Percentiles rank a stretch among this genome's conserved stretches.
These are phyloP conservation scores for Apodemia duryi DNA, from an alignment of 2,888 invertebrate species.

Conservation along the genomic window DNA sequence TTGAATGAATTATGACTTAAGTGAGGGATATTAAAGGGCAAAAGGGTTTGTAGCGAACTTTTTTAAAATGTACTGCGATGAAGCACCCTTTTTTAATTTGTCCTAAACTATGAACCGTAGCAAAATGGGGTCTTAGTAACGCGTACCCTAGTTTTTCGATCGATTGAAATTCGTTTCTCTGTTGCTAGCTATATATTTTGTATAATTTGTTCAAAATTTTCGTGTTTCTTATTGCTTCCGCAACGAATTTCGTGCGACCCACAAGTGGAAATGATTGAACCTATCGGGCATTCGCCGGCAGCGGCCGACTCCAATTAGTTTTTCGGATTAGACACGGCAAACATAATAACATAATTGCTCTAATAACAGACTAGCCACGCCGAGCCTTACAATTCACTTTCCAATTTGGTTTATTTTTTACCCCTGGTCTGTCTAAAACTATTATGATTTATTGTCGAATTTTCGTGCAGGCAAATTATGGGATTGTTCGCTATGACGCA, in stretches of 20 bases:
- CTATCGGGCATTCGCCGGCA: conserved; percentile 75
- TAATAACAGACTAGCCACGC: conserved; percentile 73
- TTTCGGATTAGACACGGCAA: conserved; percentile 78
- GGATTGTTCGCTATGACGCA: conserved; percentile 58
- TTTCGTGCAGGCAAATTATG: conserved; percentile 78
- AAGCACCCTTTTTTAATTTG: conserved; percentile 76
- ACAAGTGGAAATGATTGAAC: conserved; percentile 73
- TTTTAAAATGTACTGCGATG: conserved; percentile 66
- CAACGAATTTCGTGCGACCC: conserved; percentile 78
- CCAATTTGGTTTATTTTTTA: conserved; percentile 77
- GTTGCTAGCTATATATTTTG: conserved; percentile 48
- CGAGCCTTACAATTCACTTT: conserved; percentile 79
- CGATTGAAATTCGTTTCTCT: conserved; percentile 48
- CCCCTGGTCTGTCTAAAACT: conserved; percentile 73
- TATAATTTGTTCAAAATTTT: conserved; percentile 68
- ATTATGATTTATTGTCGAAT: conserved; percentile 79
- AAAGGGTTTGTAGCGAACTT: conserved; percentile 74
- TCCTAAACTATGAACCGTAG: conserved; percentile 67
- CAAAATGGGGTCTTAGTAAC: conserved; percentile 58
- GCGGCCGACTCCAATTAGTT: conserved; percentile 77
- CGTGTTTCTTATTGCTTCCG: conserved; percentile 79
- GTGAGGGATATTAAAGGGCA: conserved; percentile 78
- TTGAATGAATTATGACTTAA: conserved; percentile 78
- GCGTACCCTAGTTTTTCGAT: conserved; percentile 43
- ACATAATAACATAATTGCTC: conserved; percentile 79